Base-by-base conservation (phyloP, 1,140 invertebrate genomes). In the Brachystomella parvula region DNA sequence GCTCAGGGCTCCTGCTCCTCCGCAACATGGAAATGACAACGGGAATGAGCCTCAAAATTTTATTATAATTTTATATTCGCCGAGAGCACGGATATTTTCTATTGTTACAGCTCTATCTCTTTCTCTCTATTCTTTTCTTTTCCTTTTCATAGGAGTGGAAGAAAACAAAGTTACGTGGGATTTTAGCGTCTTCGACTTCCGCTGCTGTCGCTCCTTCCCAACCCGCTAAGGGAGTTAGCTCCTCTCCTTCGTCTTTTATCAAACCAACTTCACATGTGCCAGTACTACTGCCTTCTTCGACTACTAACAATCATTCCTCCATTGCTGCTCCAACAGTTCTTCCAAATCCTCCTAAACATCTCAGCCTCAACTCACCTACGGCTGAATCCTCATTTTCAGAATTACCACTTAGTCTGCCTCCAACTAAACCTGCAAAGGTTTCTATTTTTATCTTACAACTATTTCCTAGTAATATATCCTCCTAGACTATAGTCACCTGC, bases 151-250 rank as follows among this genome's bases (percentile, higher is more conserved):
- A 71, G 69, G 69, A 71, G 58, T 71, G 69, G 69, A 71, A 71
- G 64, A 71, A 68, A 64, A 59, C 63, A 49, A 71, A 71, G 63
- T 68, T 63, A 24, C 66, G 69, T 35, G 65, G 66, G 65, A 60
- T 71, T 63, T 59, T 71, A 57, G 66, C 69, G 53, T 47, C 69
- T 33, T 49, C 44, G 26, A 58, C 62, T 15, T 58, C 66, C 33
- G n/a, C 53, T 58, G 49, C 62, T 9, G 24, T 33, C 56, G 58
- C 29, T 47, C 44, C 67, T 62, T 62, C 65, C 49, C n/a, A n/a
- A n/a, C n/a, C n/a, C n/a, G n/a, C n/a, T n/a, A n/a, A n/a, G n/a
- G n/a, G n/a, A n/a, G n/a, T n/a, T n/a, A n/a, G n/a, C n/a, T n/a
- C n/a, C n/a, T 39, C 35, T 39, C 19, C 35, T 39, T 6, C 35